A percentile compares a stretch with the other conserved stretches of the same genome.
phyloP scores from a whole-genome alignment of 2,113 vertebrate genomes.

The Heteronetta atricapilla region DNA sequence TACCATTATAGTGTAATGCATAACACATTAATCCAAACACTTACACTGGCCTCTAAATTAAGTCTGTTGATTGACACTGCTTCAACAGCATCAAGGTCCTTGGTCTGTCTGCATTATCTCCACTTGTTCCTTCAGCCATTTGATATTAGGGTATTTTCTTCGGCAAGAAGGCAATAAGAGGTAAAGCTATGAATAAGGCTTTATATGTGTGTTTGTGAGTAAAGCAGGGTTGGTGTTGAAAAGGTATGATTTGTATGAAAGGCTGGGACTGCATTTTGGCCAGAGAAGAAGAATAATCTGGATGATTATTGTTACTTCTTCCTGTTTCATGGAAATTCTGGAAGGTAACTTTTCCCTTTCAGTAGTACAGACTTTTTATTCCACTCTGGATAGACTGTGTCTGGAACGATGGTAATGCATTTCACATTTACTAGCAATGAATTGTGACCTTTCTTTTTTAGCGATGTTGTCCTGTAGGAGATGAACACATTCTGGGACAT shows the following conservation, averaged over 20 bases:
- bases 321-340: background rate
- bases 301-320: background rate
- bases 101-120: rapidly evolving
- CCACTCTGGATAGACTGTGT: background rate
- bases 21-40: background rate
- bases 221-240: background rate
- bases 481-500: background rate
- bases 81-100: background rate
- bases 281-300: too few species aligned
- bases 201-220: background rate
- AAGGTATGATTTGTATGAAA: background rate
- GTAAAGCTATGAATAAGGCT: background rate
- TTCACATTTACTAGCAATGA: background rate
- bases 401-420: background rate
- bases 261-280: background rate
- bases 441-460: background rate
- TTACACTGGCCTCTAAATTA: background rate
- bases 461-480: background rate
- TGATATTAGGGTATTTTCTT: background rate
- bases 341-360: background rate
- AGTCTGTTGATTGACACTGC: background rate
- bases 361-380: background rate
- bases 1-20: background rate
- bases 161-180: background rate
- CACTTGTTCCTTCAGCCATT: background rate